A percentile compares a stretch with the other conserved stretches of the same genome.
These are phyloP conservation scores for Perdita meconis DNA, from an alignment of 2,888 invertebrate genomes.

Conservation along the genomic window DNA sequence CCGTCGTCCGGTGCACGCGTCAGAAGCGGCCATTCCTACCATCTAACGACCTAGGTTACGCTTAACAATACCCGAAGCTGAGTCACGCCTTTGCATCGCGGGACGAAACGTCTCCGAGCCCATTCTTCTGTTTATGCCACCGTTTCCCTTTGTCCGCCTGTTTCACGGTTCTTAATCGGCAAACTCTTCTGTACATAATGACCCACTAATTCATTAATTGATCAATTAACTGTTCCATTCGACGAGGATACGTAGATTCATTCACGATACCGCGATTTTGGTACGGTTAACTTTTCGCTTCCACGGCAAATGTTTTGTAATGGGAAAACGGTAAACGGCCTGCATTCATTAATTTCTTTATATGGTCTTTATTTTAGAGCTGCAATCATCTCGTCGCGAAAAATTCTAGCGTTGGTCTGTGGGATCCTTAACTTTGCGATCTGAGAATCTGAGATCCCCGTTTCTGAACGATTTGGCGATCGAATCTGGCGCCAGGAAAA, in stretches of 20 bases:
- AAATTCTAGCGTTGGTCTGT: no score
- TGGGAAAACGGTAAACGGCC: no score
- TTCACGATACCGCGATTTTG: neutral
- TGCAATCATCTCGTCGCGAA: no score
- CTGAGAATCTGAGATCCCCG: no score
- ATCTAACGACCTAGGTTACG: slow-evolving; percentile 39
- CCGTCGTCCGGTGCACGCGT: slow-evolving; percentile 6
- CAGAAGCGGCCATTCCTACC: slow-evolving; percentile 21
- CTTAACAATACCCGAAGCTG: slow-evolving; percentile 49
- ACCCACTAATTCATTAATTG: slow-evolving; percentile 20
- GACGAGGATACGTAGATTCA: neutral
- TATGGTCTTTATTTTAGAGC: no score
- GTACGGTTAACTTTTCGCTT: neutral
- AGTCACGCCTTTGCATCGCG: slow-evolving; percentile 45
- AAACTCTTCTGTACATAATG: neutral
- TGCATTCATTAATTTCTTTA: no score
- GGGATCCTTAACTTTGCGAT: no score
- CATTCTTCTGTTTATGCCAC: slow-evolving; percentile 35
- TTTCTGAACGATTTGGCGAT: no score
- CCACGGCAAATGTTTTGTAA: no score
- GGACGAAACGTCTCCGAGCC: slow-evolving; percentile 21
- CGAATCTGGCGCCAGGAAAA: no score
- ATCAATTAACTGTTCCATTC: slow-evolving; percentile 10
- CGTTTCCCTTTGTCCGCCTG: slow-evolving; percentile 19
- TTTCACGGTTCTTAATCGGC: slow-evolving; percentile 22